Evolutionary conservation across 2,888 invertebrate species (phyloP), one percentile per base, ranked within the genome.

Genomic region (Iphiclides podalirius): DNA sequence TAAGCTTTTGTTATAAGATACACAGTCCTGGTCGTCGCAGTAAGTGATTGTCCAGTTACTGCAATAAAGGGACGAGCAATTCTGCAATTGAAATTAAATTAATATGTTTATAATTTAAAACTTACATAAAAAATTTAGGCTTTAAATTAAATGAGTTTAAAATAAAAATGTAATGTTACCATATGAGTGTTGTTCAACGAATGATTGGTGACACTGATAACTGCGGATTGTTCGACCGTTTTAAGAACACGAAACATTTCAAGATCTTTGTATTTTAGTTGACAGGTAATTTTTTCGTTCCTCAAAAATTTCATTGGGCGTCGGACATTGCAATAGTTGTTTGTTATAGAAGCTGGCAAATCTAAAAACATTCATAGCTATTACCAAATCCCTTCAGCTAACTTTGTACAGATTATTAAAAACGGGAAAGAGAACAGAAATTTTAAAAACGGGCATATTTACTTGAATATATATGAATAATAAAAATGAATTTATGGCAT

Each of bases 241-340:
- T 73, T 74, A 3, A 75, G 53, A 39, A 81, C 69, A 56, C 74
- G 68, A 51, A 85, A 72, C 74, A 81, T 79, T 70, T 87, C 80
- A 2, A 87, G 58, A 52, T 87, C 80, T 11, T 68, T 61, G 4
- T 85, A 58, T 55, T 77, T 80, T 0, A 80, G 79, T 51, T 60
- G 69, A 54, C 88, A 88, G 51, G 59, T 66, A 28, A 74, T 62
- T 34, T 60, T 66, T 55, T 79, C 74, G 46, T 79, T 67, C 47
- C 64, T 72, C 13, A 86, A 65, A 63, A 82, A 85, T 52, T 55
- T 56, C n/a, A 85, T 61, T 11, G 70, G 64, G 47, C 71, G 70
- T 56, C 76, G 71, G 15, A 70, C 70, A 17, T 61, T 68, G 52
- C 88, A 88, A 53, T 86, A 84, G 60, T 66, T 72, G 50, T 80